phyloP scores from a whole-genome alignment of 92 coral and sea anemone genomes.

The Siderastrea siderea region DNA sequence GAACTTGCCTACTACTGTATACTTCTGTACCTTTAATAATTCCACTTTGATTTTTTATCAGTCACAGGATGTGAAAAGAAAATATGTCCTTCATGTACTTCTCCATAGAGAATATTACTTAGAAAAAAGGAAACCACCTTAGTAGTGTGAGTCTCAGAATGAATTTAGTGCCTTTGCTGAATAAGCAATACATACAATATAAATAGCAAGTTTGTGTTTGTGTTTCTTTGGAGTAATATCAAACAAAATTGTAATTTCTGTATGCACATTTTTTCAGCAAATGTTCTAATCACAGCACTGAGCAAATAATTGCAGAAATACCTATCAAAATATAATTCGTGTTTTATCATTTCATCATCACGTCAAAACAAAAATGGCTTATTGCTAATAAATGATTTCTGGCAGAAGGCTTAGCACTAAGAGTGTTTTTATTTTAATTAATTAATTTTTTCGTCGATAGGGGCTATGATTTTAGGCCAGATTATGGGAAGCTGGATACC shows the following conservation, averaged over 20 bases:
- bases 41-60: background rate
- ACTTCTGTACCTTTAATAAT: too few species aligned
- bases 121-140: background rate
- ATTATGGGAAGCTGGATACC: slow-evolving; percentile 37
- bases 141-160: background rate
- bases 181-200: background rate
- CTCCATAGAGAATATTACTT: background rate
- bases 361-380: background rate
- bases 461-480: slow-evolving; percentile 58
- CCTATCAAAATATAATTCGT: background rate
- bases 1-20: too few species aligned
- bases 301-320: slow-evolving; percentile 2
- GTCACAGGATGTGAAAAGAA: background rate
- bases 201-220: background rate
- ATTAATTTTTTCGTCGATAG: slow-evolving; percentile 5
- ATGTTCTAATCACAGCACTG: background rate
- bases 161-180: background rate
- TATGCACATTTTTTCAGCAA: background rate
- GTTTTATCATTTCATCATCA: background rate
- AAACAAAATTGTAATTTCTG: slow-evolving; percentile 10
- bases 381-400: background rate
- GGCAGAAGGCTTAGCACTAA: background rate
- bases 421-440: too few species aligned
- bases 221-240: background rate
- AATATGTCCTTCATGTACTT: too few species aligned